Evolutionary conservation across 2,113 vertebrate species (phyloP), one percentile per base, ranked within the genome.

Genomic region (Lepidothrix coronata): DNA sequence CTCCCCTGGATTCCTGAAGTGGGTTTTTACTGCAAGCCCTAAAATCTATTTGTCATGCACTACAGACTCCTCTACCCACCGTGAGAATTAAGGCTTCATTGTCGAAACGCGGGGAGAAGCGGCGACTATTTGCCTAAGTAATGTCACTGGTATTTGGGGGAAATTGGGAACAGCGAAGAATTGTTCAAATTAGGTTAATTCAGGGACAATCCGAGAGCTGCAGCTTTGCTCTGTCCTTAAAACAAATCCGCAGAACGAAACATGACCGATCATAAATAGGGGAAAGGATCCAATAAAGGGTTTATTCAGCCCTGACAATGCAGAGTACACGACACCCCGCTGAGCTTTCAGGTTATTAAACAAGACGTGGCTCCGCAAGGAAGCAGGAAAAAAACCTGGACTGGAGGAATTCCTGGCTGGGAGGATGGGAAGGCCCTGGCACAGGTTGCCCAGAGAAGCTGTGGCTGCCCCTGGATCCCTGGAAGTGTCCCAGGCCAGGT

Each of bases 21-120:
- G 37, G 31, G 6, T 51, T 25, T 37, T 57, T 67, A 43, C 11
- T 49, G 46, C 62, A 6, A 35, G 37, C 59, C 85, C 92, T 93
- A 95, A 95, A 70, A n/a, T 80, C 89, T 93, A 95, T 91, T 94
- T 97, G 68, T 96, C 93, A 95, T 91, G 94, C 81, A 49, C 83
- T 43, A 84, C 67, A 92, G 80, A 63, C 55, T 94, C 96, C 78
- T 95, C 75, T 12, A 89, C 81, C 82, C 83, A 84, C 70, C 57
- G 74, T 70, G 95, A 95, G 91, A 97, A 97, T 96, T 85, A 88
- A 81, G 14, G 73, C 79, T 88, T 93, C 19, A 91, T 96, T 93
- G 95, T 80, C 51, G 41, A 30, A 96, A 89, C 79, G 78, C 96
- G 96, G 94, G 91, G 97, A 96, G 89, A 89, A 77, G 92, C 54